Base-by-base conservation (phyloP, 2,113 vertebrate species). In the Piaya cayana region DNA sequence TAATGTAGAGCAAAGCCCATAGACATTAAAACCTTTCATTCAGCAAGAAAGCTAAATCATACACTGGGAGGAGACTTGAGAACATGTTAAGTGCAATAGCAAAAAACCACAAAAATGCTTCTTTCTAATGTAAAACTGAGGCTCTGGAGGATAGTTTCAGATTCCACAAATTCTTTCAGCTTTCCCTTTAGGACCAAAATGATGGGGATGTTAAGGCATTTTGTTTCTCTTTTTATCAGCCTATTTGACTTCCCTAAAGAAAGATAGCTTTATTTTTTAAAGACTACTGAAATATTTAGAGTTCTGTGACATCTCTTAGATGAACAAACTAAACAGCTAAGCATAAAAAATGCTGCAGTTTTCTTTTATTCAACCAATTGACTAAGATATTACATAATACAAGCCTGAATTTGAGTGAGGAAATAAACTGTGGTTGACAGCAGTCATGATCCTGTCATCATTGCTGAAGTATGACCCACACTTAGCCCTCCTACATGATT, bases 141-240 rank as follows among this genome's bases (percentile, higher is more conserved):
- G 9, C 80, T 92, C 92, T 77, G 26, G 85, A 93, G 92, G 8
- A 43, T 87, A 91, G 15, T 93, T 95, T 92, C 58, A 87, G 32
- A 64, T 93, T 94, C 49, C 42, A 47, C 18, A 90, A 74, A 80
- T 72, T 84, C 45, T 92, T 94, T 87, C 55, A 86, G 29, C 20
- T 90, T 87, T 93, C 50, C 29, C 22, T 80, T 65, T 50, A 90
- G 69, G 36, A 71, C 6, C 2, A 84, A 72, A 90, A 78, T 56
- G 3, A 80, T 64, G 47, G 34, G 8, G 42, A 36, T 23, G 9
- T 59, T 75, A 64, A 74, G 18, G 36, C 18, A 42, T 65, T 93
- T 69, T 88, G 17, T 76, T 86, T 63, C 45, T 94, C 47, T 80
- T 8, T 87, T 68, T 92, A 86, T 80, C 42, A 85, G 37, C 18